Conservation (phyloP, 2,888 invertebrate genomes). For the Athalia circularis region DNA sequence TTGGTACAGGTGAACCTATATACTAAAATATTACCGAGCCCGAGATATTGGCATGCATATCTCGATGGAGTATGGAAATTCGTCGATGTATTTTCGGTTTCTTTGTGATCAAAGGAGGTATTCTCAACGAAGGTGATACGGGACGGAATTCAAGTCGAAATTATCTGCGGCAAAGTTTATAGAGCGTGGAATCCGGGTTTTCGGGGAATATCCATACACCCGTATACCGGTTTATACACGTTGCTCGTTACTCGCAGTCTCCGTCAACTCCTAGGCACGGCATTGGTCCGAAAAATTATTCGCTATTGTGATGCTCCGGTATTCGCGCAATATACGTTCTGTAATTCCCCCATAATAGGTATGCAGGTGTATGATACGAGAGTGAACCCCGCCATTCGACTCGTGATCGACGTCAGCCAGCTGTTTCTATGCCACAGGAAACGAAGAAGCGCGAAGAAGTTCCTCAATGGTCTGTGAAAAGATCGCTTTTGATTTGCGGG, state of each 20-base stretch:
- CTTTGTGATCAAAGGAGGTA: slow-evolving; percentile 42
- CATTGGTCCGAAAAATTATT: not conserved
- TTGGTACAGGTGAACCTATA: slow-evolving; percentile 42
- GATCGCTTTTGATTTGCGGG: no score
- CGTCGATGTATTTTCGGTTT: slow-evolving; percentile 39
- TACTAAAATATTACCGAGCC: slow-evolving; percentile 34
- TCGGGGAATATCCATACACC: not conserved
- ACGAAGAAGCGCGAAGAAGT: no score
- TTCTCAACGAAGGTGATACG: slow-evolving; percentile 28
- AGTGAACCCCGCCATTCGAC: no score
- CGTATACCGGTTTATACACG: not conserved
- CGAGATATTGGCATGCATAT: slow-evolving; percentile 43
- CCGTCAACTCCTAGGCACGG: not conserved
- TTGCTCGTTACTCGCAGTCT: slow-evolving; percentile 10
- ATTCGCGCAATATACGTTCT: no score
- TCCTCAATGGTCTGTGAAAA: no score
- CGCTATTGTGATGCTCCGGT: no score
- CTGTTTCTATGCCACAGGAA: no score
- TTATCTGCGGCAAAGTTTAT: slow-evolving; percentile 29
- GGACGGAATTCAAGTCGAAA: slow-evolving; percentile 33
- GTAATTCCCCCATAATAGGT: no score
- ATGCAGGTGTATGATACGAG: no score
- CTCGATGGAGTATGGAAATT: slow-evolving; percentile 41
- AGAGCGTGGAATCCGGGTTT: slow-evolving; percentile 32
- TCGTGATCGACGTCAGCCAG: no score